Percentiles rank a stretch among this genome's conserved stretches.
Conservation (phyloP, 2,113 vertebrate genomes). For the Nesospiza acunhae region DNA sequence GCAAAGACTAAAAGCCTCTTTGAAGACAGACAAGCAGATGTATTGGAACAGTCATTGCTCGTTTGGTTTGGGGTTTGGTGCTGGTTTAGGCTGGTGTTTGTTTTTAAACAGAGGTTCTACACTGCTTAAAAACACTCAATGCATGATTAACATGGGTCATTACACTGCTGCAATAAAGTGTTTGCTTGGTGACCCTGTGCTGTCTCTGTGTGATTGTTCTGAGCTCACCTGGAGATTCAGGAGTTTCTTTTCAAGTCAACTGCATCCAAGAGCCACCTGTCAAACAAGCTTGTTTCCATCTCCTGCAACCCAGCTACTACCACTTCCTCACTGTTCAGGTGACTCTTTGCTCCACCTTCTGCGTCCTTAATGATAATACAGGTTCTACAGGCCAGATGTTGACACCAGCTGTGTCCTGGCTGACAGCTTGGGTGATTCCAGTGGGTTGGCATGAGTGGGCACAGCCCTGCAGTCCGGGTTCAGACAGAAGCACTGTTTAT, state of each 20-base stretch:
- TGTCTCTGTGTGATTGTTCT: background rate
- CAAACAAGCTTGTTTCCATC: background rate
- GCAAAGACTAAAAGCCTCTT: background rate
- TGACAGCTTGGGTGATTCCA: background rate
- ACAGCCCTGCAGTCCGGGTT: background rate
- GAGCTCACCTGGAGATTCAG: background rate
- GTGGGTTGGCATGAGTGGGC: background rate
- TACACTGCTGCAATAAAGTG: background rate
- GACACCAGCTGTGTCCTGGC: background rate
- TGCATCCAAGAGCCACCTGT: background rate
- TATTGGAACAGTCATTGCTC: background rate
- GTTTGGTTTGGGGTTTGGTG: background rate
- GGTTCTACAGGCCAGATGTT: background rate
- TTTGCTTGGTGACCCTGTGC: background rate
- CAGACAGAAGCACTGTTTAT: background rate
- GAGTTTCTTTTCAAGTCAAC: background rate
- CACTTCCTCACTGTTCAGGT: background rate
- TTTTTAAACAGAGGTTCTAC: background rate
- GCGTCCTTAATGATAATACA: background rate
- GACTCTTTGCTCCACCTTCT: background rate
- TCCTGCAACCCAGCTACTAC: background rate
- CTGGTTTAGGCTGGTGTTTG: background rate
- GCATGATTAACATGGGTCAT: background rate
- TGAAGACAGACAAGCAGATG: background rate
- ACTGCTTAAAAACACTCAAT: background rate